phyloP scores from a whole-genome alignment of 2,888 invertebrate genomes.

The Rhodophaea formosa region DNA sequence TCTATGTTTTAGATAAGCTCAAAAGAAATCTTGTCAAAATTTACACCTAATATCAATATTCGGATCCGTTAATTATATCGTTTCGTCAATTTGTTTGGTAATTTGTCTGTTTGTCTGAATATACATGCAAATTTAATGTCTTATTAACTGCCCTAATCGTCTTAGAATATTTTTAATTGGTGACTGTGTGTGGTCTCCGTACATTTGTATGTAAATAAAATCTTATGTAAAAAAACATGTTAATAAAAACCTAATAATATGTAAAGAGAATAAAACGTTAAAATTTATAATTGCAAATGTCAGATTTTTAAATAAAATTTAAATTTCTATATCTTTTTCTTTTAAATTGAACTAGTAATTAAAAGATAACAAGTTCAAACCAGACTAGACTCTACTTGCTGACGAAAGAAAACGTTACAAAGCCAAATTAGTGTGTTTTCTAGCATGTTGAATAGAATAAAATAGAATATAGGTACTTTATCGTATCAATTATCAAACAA shows the following conservation, averaged over 20 bases:
- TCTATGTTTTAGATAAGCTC: neutral
- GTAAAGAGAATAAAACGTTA: neutral
- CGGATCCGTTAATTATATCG: neutral
- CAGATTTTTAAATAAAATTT: neutral
- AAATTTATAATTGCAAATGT: neutral
- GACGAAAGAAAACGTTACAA: too few species aligned
- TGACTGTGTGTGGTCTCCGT: slow-evolving; percentile 23
- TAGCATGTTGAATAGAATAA: too few species aligned
- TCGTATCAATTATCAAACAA: too few species aligned
- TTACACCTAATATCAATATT: slow-evolving; percentile 8
- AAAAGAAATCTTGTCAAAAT: neutral
- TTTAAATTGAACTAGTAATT: too few species aligned
- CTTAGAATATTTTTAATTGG: slow-evolving; percentile 23
- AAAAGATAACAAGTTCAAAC: neutral
- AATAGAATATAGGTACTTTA: too few species aligned
- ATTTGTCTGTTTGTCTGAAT: slow-evolving; percentile 12
- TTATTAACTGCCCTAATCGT: slow-evolving; percentile 17
- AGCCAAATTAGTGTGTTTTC: too few species aligned
- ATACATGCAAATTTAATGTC: slow-evolving; percentile 21
- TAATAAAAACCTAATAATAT: slow-evolving; percentile 16
- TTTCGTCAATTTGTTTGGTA: slow-evolving; percentile 18
- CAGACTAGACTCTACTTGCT: neutral
- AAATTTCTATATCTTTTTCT: too few species aligned
- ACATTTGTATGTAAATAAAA: slow-evolving; percentile 24
- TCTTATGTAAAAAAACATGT: slow-evolving; percentile 10